These are phyloP conservation scores for Drosophila incognita DNA, from an alignment of 2,888 invertebrate genomes.

Conservation along the genomic window DNA sequence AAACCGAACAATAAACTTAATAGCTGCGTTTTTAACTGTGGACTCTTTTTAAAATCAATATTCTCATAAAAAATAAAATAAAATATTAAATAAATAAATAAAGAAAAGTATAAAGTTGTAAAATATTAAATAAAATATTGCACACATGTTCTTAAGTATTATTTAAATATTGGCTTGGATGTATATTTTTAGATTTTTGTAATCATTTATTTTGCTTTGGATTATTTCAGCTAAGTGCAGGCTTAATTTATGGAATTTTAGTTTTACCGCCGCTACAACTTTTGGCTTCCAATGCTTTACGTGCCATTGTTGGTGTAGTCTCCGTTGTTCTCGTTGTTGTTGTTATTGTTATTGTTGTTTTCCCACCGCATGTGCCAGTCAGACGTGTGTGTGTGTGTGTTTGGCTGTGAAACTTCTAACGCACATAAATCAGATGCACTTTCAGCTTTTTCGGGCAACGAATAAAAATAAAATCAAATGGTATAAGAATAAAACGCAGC, in stretches of 20 bases:
- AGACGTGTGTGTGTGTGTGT: constrained; percentile 28
- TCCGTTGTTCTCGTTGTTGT: constrained; percentile 30
- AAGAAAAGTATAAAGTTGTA: rapidly evolving
- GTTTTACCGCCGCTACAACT: constrained; percentile 73
- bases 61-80: neutral
- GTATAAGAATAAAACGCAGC: constrained; percentile 11
- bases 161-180: rapidly evolving
- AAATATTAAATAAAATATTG: neutral
- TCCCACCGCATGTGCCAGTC: constrained; percentile 57
- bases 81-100: neutral
- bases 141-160: neutral
- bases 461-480: constrained; percentile 19
- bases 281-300: constrained; percentile 56
- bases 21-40: rapidly evolving
- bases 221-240: constrained; percentile 40
- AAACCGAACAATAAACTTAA: neutral
- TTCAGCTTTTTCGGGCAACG: constrained; percentile 69
- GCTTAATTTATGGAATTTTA: constrained; percentile 84
- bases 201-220: neutral
- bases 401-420: constrained; percentile 62
- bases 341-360: constrained; percentile 17
- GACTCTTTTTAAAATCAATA: neutral
- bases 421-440: constrained; percentile 82
- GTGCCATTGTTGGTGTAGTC: constrained; percentile 41
- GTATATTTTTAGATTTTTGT: neutral